Base-by-base conservation (phyloP, 2,797 vertebrate species). In the Paedocypris micromegethes region DNA sequence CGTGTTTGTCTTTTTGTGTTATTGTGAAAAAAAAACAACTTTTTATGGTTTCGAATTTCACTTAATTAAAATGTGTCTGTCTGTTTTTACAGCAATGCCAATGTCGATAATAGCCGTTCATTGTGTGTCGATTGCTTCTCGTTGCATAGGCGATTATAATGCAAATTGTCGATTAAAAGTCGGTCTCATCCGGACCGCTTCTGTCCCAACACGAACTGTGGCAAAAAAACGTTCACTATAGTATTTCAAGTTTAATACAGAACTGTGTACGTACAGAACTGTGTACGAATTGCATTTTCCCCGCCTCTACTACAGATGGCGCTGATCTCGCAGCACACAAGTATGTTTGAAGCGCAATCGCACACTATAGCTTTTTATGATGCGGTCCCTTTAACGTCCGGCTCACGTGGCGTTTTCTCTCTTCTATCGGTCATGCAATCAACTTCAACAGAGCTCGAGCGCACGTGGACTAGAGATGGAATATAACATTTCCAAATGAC, bases 381-480 rank as follows among this genome's bases (percentile, higher is more conserved):
- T 54, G 42, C 59, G 59, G 81, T 77, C 77, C 64, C 86, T 89
- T 89, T 87, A 89, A 89, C 72, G 37, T 23, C 6, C 3, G 75
- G 2, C 66, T 83, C 85, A 79, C 81, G 69, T 83, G 83, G 77
- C 66, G 2, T 70, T 40, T 38, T 71, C 73, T 74, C 64, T n/a
- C 60, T 72, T 77, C 75, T 57, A 55, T 48, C 66, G n/a, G n/a
- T n/a, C n/a, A n/a, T n/a, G n/a, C n/a, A n/a, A n/a, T n/a, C n/a
- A n/a, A n/a, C n/a, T n/a, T n/a, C n/a, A n/a, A n/a, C n/a, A n/a
- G n/a, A n/a, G n/a, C n/a, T n/a, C n/a, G 52, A 66, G 59, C 43
- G 62, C 47, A 3, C 42, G 5, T 39, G 37, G 48, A 9, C n/a
- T n/a, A n/a, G n/a, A n/a, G n/a, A n/a, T n/a, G 5, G 39, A 42